phyloP scores from a whole-genome alignment of 2,113 vertebrate species.

The Malurus elegans region DNA sequence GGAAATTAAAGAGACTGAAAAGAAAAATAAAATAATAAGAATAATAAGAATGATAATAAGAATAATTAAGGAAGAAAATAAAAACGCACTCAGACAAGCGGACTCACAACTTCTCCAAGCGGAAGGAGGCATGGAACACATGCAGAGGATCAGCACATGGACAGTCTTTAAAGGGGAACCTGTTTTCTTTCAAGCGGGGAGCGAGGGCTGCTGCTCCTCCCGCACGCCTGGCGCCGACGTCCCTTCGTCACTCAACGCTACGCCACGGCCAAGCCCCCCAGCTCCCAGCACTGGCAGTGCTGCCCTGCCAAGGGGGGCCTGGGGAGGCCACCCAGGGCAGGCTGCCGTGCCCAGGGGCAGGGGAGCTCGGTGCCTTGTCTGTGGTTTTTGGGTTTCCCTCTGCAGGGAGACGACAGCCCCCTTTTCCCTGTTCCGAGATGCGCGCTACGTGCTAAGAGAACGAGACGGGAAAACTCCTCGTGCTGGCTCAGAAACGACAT shows the following conservation, averaged over 20 bases:
- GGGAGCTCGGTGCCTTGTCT: conserved; percentile 14
- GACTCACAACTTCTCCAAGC: conserved; percentile 87
- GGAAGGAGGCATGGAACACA: conserved; percentile 84
- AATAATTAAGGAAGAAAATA: conserved; percentile 27
- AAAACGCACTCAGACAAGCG: conserved; percentile 82
- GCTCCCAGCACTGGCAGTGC: neutral
- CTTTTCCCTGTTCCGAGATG: neutral
- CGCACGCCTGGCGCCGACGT: neutral
- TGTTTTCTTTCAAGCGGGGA: conserved; percentile 51
- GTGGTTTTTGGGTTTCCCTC: conserved; percentile 73
- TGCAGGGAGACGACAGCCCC: neutral
- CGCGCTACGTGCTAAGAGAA: neutral
- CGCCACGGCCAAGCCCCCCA: neutral
- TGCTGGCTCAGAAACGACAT: fast-evolving
- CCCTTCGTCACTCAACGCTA: neutral
- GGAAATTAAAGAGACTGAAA: conserved; percentile 62
- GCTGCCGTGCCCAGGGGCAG: neutral
- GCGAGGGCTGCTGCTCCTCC: conserved; percentile 32
- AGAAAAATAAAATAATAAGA: neutral
- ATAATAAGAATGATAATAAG: neutral
- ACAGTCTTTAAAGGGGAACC: conserved; percentile 92
- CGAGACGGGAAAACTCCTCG: neutral
- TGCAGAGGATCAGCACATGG: conserved; percentile 91
- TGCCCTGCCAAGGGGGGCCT: neutral
- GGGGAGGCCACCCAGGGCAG: neutral